Evolutionary conservation across 2,888 invertebrate genomes (phyloP), one percentile per base, ranked within the genome.

Genomic region (Junonia oenone): DNA sequence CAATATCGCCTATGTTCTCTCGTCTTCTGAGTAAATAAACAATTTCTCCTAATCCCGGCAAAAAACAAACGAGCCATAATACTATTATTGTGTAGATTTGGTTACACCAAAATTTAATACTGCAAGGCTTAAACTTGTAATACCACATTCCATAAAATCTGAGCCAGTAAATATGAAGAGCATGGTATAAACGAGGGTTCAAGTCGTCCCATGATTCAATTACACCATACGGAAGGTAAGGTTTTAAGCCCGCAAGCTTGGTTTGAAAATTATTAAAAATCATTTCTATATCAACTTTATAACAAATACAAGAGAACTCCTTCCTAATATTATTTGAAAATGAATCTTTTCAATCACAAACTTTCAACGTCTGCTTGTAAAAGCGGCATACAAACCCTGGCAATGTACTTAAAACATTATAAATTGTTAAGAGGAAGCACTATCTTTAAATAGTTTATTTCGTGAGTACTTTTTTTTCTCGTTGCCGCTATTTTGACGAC

Each of bases 11-110:
- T 65, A 93, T 92, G 69, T 91, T 91, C 67, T 91, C 92, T 53
- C 90, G 87, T 64, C 93, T 92, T 79, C 91, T 92, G 57, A 93
- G 91, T 68, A 94, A 93, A 87, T 94, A 94, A 79, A 93, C 92
- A 76, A 93, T 88, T 77, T 92, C 93, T 17, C 93, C 93, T 45
- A 91, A 89, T 61, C 91, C 89, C 52, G 90, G 90, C 62, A 90
- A 68, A 68, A 90, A 78, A 71, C 88, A 89, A 46, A 90, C 88
- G n/a, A 90, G 75, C 75, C 78, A 89, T 65, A 90, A 70, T 53
- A 90, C 81, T 37, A 73, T 48, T 19, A 77, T 46, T 2, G 83
- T 79, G 62, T 90, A 91, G 19, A 76, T 51, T 63, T 81, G 67
- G 58, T 80, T 79, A 11, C 81, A 51, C 90, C 90, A 91, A 65